Evolutionary conservation across 2,888 invertebrate genomes (phyloP).

Genomic region (Sphaeridia pumilis): DNA sequence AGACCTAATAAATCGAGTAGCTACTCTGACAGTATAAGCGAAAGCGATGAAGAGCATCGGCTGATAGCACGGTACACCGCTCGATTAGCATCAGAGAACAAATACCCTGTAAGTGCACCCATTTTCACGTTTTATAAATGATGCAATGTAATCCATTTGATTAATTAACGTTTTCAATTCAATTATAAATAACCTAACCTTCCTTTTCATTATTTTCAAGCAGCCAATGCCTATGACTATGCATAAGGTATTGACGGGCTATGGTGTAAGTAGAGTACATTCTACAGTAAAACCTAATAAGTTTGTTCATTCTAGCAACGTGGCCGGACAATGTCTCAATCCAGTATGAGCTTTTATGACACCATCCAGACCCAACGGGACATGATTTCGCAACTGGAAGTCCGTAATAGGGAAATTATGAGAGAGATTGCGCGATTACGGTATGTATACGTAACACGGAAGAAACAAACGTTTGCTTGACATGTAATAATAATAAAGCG

Average conservation of each 20-base stretch:
- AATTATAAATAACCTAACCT: no score
- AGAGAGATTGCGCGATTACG: slow-evolving; percentile 79
- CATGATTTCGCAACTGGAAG: slow-evolving; percentile 80
- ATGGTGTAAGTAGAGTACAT: no score
- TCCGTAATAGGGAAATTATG: slow-evolving; percentile 93
- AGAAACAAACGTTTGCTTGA: no score
- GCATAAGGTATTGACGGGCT: slow-evolving; percentile 30
- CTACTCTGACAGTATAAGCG: slow-evolving; percentile 41
- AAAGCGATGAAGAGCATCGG: slow-evolving; percentile 83
- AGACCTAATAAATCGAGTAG: slow-evolving; percentile 37
- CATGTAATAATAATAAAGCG: no score
- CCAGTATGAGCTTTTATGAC: slow-evolving; percentile 58
- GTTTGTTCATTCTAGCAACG: no score
- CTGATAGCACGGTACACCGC: slow-evolving; percentile 95
- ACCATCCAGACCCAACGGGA: slow-evolving; percentile 81
- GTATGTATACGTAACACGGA: no score
- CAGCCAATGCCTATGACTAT: slow-evolving; percentile 31
- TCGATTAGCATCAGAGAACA: slow-evolving; percentile 79
- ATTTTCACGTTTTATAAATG: background rate
- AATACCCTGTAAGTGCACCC: slow-evolving; percentile 50
- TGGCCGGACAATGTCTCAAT: slow-evolving; percentile 56
- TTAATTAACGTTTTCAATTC: no score
- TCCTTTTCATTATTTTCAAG: slow-evolving; percentile 7
- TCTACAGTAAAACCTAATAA: no score
- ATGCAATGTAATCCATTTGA: no score